Evolutionary conservation across 2,113 vertebrate genomes (phyloP), one percentile per base, ranked within the genome.

Genomic region (Varanus komodoensis): DNA sequence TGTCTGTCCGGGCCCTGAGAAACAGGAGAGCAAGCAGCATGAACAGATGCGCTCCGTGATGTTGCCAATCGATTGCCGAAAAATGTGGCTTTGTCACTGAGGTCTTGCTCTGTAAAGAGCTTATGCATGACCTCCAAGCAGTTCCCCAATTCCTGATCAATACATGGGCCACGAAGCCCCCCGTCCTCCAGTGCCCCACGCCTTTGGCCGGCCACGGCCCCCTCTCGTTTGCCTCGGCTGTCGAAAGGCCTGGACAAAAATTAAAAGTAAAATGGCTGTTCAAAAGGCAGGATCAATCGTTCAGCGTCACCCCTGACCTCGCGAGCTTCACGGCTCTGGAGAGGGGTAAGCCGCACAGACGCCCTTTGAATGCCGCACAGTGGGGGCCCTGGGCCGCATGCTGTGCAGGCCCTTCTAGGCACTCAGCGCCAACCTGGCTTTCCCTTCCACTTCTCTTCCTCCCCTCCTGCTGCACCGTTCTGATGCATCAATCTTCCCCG

Each of bases 31-130:
- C 38, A 44, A 44, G 3, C 38, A 44, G 38, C 38, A 44, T 44
- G 38, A n/a, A 32, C 2, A 1, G 75, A 27, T 38, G 44, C 0
- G 0, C 21, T 0, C 0, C 14, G 25, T 2, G 29, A n/a, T 9
- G 25, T 32, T 25, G 69, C 86, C 80, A 0, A 17, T 44, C 87
- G 0, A 2, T 12, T 52, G 77, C 83, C 6, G 14, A 6, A 38
- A 19, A 77, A 77, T 77, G 34, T 2, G 74, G 3, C 3, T 6
- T n/a, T 1, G 74, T 1, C 0, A 0, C n/a, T 6, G 9, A 0
- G 0, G 0, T 25, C 68, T 44, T 91, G n/a, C 83, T 29, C 0
- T 0, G 0, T 0, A 32, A 82, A 34, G 86, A 82, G n/a, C 68
- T 75, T 23, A 80, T 29, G 54, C 34, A 32, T 38, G 52, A 52